Base-by-base conservation (phyloP, 2,888 invertebrate species). In the Watsonalla binaria region DNA sequence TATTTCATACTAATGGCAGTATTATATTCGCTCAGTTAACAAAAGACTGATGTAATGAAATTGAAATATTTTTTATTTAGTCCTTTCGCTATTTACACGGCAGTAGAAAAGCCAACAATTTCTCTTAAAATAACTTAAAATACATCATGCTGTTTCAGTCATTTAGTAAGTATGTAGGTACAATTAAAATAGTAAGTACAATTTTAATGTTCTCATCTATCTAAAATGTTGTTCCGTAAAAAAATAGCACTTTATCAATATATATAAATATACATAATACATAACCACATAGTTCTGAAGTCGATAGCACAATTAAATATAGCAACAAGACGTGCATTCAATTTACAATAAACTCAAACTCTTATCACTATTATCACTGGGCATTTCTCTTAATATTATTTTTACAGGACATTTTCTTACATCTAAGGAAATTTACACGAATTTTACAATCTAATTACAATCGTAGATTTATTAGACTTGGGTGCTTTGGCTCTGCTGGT, bases 331-430 rank as follows among this genome's bases (percentile, higher is more conserved):
- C 66, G 70, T 69, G 70, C 62, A 69, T 77, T 74, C 75, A 79
- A 72, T 76, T 75, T 78, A 79, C 72, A 74, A 75, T 74, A 76
- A 76, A 73, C 71, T 76, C 74, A 80, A 84, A 81, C 72, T 69
- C 89, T 89, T 90, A 90, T 72, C 68, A 72, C 90, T 90, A 90
- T 76, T 90, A 90, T 90, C 90, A 90, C 90, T 87, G 84, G 88
- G 86, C 80, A 84, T 88, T 85, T 73, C 69, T 64, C 78, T 80
- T 85, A 75, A 78, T 68, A 66, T 72, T 83, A 82, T 72, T 72
- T 79, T 72, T 80, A 80, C 79, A 82, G 63, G 67, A 73, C 68
- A 72, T 62, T 66, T 65, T 51, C 57, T 70, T 63, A 56, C 50
- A 71, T 57, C 69, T 69, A 70, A 6, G 70, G 61, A 74, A 74